These are phyloP conservation scores for Steatocranus sp. DNA, from an alignment of 2,797 vertebrate species.

Conservation along the genomic window DNA sequence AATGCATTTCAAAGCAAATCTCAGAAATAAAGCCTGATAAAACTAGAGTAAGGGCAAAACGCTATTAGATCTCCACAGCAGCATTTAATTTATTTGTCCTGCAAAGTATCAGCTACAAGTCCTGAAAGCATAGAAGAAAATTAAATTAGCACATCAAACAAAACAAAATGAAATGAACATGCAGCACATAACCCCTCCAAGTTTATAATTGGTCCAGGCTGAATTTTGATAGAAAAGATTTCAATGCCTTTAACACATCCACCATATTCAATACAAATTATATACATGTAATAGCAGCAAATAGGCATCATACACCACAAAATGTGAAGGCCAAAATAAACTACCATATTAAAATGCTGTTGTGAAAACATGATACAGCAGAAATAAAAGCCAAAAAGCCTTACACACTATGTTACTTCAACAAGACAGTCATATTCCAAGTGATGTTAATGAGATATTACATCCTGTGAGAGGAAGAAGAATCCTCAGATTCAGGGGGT, in stretches of 20 bases:
- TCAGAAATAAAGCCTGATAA: not conserved
- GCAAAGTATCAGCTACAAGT: not conserved
- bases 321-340: not conserved
- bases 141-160: constrained; percentile 8
- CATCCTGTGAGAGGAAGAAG: not conserved
- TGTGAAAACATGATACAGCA: not conserved
- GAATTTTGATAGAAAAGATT: not conserved
- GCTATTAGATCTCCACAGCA: not conserved
- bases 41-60: not conserved
- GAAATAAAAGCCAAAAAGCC: not conserved
- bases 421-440: not conserved
- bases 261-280: not conserved
- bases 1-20: not conserved
- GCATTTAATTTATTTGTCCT: not conserved
- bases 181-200: not conserved
- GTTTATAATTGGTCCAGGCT: not conserved
- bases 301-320: not conserved
- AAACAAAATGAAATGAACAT: not conserved
- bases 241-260: not conserved
- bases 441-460: not conserved
- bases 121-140: not conserved
- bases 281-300: not conserved
- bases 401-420: not conserved
- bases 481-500: not conserved
- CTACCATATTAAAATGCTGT: not conserved